Conservation (phyloP, 35 echinoderm and acorn worm species). For the Lytechinus variegatus region DNA sequence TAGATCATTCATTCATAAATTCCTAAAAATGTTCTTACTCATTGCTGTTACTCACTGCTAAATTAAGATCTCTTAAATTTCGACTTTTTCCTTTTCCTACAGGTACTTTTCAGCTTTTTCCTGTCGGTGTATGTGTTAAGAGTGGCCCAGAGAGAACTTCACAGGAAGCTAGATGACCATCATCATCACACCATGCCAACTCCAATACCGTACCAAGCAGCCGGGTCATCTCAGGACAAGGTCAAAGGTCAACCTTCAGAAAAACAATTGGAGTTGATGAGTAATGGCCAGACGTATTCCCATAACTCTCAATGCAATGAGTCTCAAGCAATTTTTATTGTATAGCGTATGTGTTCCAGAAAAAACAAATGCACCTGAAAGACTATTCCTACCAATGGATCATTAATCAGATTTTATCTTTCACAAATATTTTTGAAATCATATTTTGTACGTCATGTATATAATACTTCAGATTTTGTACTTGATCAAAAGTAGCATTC, state of each 20-base stretch:
- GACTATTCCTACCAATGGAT: not conserved
- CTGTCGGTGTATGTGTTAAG: slow-evolving; percentile 36
- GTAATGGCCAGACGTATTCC: not conserved
- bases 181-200: not conserved
- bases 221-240: not conserved
- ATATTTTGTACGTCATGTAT: not conserved
- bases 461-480: not conserved
- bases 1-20: no score
- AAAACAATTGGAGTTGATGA: not conserved
- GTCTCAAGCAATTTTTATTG: not conserved
- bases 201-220: not conserved
- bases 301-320: not conserved
- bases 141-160: slow-evolving; percentile 24
- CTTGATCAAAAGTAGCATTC: not conserved
- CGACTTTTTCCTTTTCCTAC: not conserved
- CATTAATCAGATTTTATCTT: not conserved
- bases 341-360: not conserved
- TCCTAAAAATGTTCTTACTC: no score
- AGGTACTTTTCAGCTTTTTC: slow-evolving; percentile 42
- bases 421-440: not conserved
- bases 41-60: no score
- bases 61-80: not conserved
- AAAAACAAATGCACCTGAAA: not conserved
- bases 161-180: slow-evolving; percentile 4
- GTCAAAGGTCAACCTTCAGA: not conserved